phyloP scores from a whole-genome alignment of 2,888 invertebrate species.

The Oscheius sp. region DNA sequence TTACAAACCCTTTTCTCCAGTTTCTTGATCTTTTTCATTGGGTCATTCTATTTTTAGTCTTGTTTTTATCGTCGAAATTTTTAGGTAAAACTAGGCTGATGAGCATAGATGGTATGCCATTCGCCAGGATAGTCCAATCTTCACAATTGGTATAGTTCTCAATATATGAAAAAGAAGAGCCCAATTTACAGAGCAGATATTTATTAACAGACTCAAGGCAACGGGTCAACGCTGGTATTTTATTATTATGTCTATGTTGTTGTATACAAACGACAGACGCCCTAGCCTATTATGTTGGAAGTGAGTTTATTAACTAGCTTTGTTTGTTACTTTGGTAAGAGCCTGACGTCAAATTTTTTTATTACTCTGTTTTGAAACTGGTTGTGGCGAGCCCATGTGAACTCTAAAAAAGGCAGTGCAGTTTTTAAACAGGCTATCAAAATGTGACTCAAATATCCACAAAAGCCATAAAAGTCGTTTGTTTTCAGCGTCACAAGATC shows the following conservation, averaged over 20 bases:
- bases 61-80: too few species aligned
- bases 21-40: background rate
- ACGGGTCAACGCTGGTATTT: slow-evolving; percentile 22
- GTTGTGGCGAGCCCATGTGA: too few species aligned
- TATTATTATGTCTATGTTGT: slow-evolving; percentile 22
- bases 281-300: slow-evolving; percentile 25
- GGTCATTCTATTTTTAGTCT: too few species aligned
- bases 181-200: slow-evolving; percentile 16
- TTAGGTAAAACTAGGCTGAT: slow-evolving; percentile 28
- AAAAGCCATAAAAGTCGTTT: too few species aligned
- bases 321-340: too few species aligned
- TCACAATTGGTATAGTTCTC: slow-evolving; percentile 14
- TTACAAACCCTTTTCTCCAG: too few species aligned
- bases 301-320: slow-evolving; percentile 16
- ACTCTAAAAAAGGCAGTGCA: too few species aligned
- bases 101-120: slow-evolving; percentile 28
- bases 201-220: slow-evolving; percentile 14
- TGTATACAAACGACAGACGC: slow-evolving; percentile 20
- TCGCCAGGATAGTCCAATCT: slow-evolving; percentile 26
- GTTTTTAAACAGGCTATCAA: too few species aligned
- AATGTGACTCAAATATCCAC: too few species aligned
- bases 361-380: too few species aligned
- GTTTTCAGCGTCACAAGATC: slow-evolving; percentile 24
- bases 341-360: too few species aligned
- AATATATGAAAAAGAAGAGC: background rate